Evolutionary conservation across 2,888 invertebrate genomes (phyloP), one percentile per base, ranked within the genome.

Genomic region (Troides helena): DNA sequence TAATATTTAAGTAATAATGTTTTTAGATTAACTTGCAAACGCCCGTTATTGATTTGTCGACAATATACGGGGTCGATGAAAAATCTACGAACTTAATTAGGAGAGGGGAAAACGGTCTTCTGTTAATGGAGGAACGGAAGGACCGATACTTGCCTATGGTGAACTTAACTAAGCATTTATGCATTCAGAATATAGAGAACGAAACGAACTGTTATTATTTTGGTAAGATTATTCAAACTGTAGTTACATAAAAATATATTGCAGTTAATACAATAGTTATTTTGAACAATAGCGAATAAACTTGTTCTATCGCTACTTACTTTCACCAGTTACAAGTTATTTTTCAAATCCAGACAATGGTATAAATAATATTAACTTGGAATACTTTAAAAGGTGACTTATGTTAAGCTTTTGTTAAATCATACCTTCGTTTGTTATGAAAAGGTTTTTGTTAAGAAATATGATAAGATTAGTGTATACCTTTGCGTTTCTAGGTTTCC

Each of bases 1-100:
- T 56, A 58, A 23, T 23, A 23, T 23, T 14, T 8, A 7, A 23
- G 3, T 23, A 23, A 58, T 8, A 14, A 68, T 23, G 3, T 50
- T 71, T 74, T 79, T 62, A 90, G 89, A 84, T 89, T 43, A 89
- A 89, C 72, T 82, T 80, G 36, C 88, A 89, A 83, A 89, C 89
- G 4, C 89, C 89, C 4, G 64, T 85, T 17, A 70, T 89, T 59
- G 89, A 89, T 75, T 78, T 90, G 14, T 90, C 89, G 25, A 85
- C 84, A 21, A 79, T 90, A 69, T 90, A 89, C 59, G 89, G 89
- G 67, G 81, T 85, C 7, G 80, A 87, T 70, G 81, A 89, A 46
- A 73, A 76, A 56, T 78, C 82, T 30, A 77, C 84, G 39, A 74
- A 79, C 7, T 73, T 72, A 53, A 79, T 88, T 2, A 81, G 88